A percentile compares a stretch with the other conserved stretches of the same genome.
Evolutionary conservation across 1,140 invertebrate species (phyloP).

Genomic region (Tribolium castaneum): DNA sequence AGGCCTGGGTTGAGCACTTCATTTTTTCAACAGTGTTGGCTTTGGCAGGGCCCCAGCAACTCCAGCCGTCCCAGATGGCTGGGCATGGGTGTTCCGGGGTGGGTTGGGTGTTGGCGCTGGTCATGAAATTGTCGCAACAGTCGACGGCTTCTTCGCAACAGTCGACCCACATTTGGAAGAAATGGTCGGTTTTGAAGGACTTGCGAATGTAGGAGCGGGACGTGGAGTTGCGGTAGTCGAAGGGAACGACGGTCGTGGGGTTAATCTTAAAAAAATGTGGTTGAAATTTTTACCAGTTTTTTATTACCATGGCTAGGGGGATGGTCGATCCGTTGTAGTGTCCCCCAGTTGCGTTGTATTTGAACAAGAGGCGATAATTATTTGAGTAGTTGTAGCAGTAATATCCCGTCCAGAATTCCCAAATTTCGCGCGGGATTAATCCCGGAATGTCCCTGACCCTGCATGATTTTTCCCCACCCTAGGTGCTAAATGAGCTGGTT

Average conservation of each 20-base stretch:
- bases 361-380: conserved; percentile 39
- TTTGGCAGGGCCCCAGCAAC: conserved; percentile 64
- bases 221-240: conserved; percentile 46
- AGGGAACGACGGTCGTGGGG: neutral
- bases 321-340: neutral
- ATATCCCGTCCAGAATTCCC: conserved; percentile 49
- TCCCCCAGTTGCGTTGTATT: conserved; percentile 14
- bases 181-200: conserved; percentile 45
- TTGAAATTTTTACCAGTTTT: too few species aligned
- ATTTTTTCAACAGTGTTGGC: conserved; percentile 58
- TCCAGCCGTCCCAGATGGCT: conserved; percentile 69
- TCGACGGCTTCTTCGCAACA: conserved; percentile 52
- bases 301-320: neutral
- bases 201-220: conserved; percentile 34
- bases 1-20: conserved; percentile 67
- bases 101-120: conserved; percentile 38
- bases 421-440: neutral
- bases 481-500: neutral
- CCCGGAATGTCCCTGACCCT: neutral
- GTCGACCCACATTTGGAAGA: conserved; percentile 51
- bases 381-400: conserved; percentile 52
- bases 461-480: conserved; percentile 26
- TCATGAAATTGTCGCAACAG: conserved; percentile 53
- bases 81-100: conserved; percentile 55
- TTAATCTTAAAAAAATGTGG: neutral